Evolutionary conservation across 2,113 vertebrate species (phyloP).

Genomic region (Myrmecobius fasciatus): DNA sequence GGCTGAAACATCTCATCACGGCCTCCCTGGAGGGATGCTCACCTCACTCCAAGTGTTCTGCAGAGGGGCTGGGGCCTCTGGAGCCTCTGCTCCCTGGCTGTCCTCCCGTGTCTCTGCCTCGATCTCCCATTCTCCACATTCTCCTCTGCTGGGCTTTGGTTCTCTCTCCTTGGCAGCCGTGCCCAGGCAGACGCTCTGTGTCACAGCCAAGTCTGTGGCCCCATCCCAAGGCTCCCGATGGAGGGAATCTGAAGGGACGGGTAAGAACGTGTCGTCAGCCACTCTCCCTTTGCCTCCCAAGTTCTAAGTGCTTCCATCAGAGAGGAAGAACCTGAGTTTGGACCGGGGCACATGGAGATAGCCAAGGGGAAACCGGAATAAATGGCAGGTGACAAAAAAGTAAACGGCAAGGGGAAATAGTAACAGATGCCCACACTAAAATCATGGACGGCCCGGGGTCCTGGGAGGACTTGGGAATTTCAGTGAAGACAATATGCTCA

Average conservation of each 20-base stretch:
- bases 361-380: neutral
- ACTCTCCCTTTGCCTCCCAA: neutral
- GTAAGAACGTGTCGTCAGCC: neutral
- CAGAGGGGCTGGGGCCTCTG: neutral
- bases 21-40: neutral
- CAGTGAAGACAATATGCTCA: neutral
- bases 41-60: neutral
- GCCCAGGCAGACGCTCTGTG: neutral
- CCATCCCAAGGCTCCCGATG: neutral
- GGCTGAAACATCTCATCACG: neutral
- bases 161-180: neutral
- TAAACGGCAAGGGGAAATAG: too few relatives aligned
- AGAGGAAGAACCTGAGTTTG: neutral
- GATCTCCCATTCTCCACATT: too few relatives aligned
- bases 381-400: neutral
- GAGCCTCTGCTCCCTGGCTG: neutral
- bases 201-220: neutral
- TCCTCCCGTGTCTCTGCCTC: too few relatives aligned
- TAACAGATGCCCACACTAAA: neutral
- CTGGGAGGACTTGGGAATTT: neutral
- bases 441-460: neutral
- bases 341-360: neutral
- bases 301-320: neutral
- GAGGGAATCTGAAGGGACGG: neutral
- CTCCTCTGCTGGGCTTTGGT: neutral